Conservation (phyloP, 2,888 invertebrate species). For the Linnaemya tessellans region DNA sequence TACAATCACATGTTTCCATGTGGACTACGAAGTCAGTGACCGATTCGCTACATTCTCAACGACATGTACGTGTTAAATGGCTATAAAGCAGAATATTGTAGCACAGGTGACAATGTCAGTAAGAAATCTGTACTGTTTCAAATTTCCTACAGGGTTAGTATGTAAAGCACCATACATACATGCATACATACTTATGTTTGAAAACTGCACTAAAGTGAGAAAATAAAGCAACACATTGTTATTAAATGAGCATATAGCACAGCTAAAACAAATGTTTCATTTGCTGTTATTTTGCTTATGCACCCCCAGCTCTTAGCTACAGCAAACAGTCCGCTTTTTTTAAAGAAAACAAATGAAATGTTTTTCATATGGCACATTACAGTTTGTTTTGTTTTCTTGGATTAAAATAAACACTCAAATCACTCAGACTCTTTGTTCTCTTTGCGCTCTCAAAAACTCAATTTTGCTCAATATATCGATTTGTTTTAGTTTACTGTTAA, state of each 20-base stretch:
- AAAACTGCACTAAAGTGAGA: constrained; percentile 51
- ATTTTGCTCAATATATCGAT: constrained; percentile 63
- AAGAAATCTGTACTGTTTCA: too few relatives aligned
- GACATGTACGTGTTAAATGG: too few relatives aligned
- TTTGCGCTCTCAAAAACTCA: constrained; percentile 47
- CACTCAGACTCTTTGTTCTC: constrained; percentile 9
- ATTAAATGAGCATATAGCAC: constrained; percentile 17
- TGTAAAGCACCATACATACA: constrained; percentile 20
- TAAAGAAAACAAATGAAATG: constrained; percentile 11
- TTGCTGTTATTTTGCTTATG: not conserved
- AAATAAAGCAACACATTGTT: not conserved
- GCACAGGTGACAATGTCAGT: too few relatives aligned
- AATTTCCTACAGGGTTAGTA: not conserved
- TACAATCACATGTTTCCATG: too few relatives aligned
- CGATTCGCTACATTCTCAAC: too few relatives aligned
- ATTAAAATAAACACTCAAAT: constrained; percentile 15
- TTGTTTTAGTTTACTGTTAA: constrained; percentile 44
- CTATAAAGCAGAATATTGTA: too few relatives aligned
- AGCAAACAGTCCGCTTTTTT: not conserved
- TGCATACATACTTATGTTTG: not conserved
- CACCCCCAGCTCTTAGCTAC: constrained; percentile 23
- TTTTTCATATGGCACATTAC: constrained; percentile 11
- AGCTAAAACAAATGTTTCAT: not conserved
- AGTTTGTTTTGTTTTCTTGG: constrained; percentile 15
- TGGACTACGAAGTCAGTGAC: too few relatives aligned